Conservation (phyloP, 2,797 vertebrate species). For the Pipistrellus kuhlii region DNA sequence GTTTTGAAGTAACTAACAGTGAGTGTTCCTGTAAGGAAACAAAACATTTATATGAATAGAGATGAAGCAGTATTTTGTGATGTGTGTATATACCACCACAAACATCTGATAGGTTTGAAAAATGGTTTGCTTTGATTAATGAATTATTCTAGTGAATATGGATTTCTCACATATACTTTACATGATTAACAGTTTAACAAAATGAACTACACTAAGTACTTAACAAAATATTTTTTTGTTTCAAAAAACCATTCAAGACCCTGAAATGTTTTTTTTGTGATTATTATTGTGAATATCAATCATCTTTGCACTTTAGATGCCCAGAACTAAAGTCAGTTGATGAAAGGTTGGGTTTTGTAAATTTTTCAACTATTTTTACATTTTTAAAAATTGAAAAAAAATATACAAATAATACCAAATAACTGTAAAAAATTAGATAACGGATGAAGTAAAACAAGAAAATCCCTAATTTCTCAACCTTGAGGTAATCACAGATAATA, state of each 20-base stretch:
- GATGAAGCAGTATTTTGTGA: background rate
- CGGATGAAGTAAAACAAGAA: background rate
- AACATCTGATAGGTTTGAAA: background rate
- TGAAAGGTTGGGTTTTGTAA: background rate
- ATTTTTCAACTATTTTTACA: slow-evolving; percentile 16
- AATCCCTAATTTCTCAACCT: background rate
- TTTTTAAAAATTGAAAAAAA: slow-evolving; percentile 7
- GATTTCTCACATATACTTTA: slow-evolving; percentile 36
- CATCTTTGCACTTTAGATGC: background rate
- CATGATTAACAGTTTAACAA: slow-evolving; percentile 27
- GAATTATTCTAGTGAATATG: slow-evolving; percentile 14
- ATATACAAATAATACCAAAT: background rate
- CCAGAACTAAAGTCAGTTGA: background rate
- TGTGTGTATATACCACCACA: background rate
- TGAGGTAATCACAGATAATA: background rate
- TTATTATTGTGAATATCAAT: background rate
- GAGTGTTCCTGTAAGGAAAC: background rate
- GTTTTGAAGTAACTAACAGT: background rate
- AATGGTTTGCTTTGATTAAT: slow-evolving; percentile 19
- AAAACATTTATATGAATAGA: background rate
- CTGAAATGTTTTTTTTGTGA: background rate
- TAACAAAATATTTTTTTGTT: slow-evolving; percentile 43
- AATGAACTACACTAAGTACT: background rate
- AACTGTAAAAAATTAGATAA: background rate
- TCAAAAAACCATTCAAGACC: background rate